phyloP scores from a whole-genome alignment of 1,140 invertebrate species.

The Caenorhabditis brenneri region DNA sequence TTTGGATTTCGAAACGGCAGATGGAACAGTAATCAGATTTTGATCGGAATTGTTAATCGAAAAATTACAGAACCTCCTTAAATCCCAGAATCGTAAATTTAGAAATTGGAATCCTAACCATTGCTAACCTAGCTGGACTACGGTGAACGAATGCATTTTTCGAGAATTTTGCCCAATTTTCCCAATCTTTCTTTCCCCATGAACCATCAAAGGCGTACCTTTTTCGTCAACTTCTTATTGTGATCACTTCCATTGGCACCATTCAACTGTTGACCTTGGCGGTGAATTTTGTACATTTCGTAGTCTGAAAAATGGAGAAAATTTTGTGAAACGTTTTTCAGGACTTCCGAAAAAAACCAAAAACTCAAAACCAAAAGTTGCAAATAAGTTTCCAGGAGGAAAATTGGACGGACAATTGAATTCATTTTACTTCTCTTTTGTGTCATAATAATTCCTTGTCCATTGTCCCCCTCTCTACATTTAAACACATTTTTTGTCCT shows the following conservation, averaged over 20 bases:
- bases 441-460: not conserved
- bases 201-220: not conserved
- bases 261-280: constrained; percentile 39
- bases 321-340: not conserved
- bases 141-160: not conserved
- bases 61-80: no score
- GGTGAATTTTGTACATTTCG: constrained; percentile 52
- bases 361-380: not conserved
- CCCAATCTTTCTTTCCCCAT: not conserved
- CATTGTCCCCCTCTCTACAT: not conserved
- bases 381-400: not conserved
- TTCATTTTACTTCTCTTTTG: not conserved
- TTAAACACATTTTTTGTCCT: not conserved
- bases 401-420: not conserved
- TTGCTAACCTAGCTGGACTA: no score
- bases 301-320: constrained; percentile 39
- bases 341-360: not conserved
- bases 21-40: no score
- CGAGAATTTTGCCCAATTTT: not conserved
- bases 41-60: no score
- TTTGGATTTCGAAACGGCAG: no score
- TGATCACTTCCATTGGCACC: constrained; percentile 6
- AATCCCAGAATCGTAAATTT: no score
- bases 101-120: no score
- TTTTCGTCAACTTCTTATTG: constrained; percentile 1